These are phyloP conservation scores for Gymnarchus niloticus DNA, from an alignment of 2,113 vertebrate genomes.

Conservation along the genomic window DNA sequence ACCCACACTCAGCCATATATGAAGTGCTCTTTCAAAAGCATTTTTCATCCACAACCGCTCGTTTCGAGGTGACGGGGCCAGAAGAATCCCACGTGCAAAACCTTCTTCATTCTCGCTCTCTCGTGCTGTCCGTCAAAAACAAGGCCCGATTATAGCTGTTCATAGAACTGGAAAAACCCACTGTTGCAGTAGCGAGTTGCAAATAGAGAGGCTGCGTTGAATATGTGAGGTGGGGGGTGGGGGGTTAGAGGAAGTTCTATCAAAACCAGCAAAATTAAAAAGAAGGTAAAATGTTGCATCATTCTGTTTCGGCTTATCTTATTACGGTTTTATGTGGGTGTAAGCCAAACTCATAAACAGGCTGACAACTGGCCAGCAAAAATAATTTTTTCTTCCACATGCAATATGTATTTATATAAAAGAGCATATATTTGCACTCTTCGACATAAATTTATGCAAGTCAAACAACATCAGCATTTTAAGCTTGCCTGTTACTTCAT, in stretches of 20 bases:
- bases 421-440: neutral
- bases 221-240: neutral
- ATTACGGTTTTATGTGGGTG: neutral
- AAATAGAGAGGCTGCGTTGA: neutral
- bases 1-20: constrained; percentile 35
- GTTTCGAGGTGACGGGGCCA: neutral
- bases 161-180: neutral
- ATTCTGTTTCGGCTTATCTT: neutral
- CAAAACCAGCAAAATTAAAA: constrained; percentile 20
- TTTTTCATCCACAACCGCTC: constrained; percentile 28
- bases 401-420: neutral
- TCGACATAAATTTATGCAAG: too few species aligned
- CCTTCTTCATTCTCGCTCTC: neutral
- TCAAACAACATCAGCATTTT: neutral
- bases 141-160: neutral
- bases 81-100: neutral
- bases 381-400: neutral
- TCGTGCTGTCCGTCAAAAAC: neutral
- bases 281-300: neutral
- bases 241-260: neutral
- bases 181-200: neutral
- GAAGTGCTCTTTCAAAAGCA: constrained; percentile 28
- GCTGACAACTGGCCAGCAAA: neutral
- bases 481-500: neutral
- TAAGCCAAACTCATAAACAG: neutral